Evolutionary conservation across 2,113 vertebrate genomes (phyloP), one percentile per base, ranked within the genome.

Genomic region (Poeciliopsis occidentalis): DNA sequence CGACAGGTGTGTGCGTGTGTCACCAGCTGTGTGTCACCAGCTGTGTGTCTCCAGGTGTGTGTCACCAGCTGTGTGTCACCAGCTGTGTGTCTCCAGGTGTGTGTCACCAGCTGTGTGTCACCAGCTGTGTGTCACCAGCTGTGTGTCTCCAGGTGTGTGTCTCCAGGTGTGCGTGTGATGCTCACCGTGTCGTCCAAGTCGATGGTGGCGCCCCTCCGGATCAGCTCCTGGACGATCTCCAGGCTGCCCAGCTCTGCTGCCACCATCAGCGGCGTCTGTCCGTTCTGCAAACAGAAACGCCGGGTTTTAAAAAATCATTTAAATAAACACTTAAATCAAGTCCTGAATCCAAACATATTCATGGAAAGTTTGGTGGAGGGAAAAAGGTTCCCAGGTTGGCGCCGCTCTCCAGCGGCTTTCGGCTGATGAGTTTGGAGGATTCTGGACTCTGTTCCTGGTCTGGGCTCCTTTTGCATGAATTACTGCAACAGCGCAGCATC

Each of bases 211-310:
- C 97, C 97, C 71, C 96, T 98, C 88, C 91, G 96, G 66, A 99
- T 95, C 81, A 99, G 92, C 77, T 99, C 98, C 82, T 97, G 96
- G 71, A 97, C 94, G 10, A 99, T 98, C 85, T 99, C 97, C 89
- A 99, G 86, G 84, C 94, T 98, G 85, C 98, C 98, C 91, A 97
- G 97, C 78, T 99, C 97, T 61, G 98, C 95, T 2, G 97, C 97
- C 85, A 99, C 81, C 98, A 99, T 99, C 83, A 99, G 89, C 0
- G 97, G 95, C 79, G 98, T 99, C 94, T 98, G 97, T 69, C 98
- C 97, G 65, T 94, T 97, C 98, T 99, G 85, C 66, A 90, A 41
- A 47, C 4, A 47, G 17, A 47, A 19, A 47, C 17, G 17, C 17
- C 4, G 17, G 44, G 44, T 47, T 47, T 47, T 6, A 47, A 37